These are phyloP conservation scores for Spheniscus mendiculus DNA, from an alignment of 2,113 vertebrate genomes.

Conservation along the genomic window DNA sequence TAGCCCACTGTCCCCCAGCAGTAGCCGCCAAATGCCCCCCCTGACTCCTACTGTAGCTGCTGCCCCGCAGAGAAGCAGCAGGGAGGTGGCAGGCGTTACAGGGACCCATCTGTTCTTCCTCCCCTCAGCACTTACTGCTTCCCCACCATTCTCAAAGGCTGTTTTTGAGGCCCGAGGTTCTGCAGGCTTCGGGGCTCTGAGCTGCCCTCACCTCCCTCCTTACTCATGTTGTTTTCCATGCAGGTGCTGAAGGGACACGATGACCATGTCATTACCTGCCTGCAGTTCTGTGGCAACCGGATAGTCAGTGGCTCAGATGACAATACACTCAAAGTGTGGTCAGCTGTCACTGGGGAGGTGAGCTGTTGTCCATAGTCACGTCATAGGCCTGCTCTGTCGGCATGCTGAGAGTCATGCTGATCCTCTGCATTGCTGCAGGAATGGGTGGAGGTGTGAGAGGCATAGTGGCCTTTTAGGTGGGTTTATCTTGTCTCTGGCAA, in stretches of 20 bases:
- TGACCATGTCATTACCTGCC: slow-evolving; percentile 68
- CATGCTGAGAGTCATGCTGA: rapidly evolving
- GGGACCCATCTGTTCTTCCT: not conserved
- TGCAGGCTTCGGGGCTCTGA: not conserved
- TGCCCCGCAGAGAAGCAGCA: not conserved
- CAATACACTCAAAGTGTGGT: slow-evolving; percentile 74
- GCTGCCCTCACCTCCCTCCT: not conserved
- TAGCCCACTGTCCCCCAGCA: too few relatives aligned
- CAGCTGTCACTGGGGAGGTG: slow-evolving; percentile 64
- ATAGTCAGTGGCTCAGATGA: slow-evolving; percentile 67
- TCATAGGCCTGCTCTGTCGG: not conserved
- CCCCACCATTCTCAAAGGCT: not conserved
- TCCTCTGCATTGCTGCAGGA: not conserved
- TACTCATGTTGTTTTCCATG: rapidly evolving
- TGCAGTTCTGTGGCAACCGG: slow-evolving; percentile 71
- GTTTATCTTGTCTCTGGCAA: not conserved
- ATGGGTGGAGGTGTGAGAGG: not conserved
- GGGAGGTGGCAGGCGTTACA: too few relatives aligned
- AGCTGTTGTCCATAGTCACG: rapidly evolving
- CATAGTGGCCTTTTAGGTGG: too few relatives aligned
- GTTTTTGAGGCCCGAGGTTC: too few relatives aligned
- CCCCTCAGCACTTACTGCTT: not conserved
- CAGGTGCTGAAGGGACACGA: slow-evolving; percentile 73
- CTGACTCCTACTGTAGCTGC: not conserved
- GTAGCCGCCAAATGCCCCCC: rapidly evolving